These are phyloP conservation scores for Pachymerium ferrugineum DNA, from an alignment of 2,888 invertebrate species.

Conservation along the genomic window DNA sequence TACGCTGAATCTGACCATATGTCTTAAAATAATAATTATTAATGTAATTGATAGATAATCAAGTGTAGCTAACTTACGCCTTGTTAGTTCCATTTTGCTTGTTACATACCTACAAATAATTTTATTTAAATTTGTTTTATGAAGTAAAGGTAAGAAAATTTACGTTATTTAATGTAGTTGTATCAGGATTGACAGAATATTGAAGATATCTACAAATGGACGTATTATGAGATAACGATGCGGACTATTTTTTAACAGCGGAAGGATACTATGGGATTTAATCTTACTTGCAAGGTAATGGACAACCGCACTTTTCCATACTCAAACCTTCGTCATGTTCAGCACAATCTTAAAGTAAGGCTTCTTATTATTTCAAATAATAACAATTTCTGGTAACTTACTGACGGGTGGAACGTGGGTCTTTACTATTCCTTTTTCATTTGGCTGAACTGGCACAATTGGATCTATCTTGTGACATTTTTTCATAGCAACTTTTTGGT, in stretches of 20 bases:
- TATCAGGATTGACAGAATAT: not conserved
- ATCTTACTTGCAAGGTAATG: not conserved
- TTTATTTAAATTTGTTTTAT: too few relatives aligned
- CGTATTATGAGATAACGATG: not conserved
- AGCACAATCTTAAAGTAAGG: not conserved
- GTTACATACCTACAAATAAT: too few relatives aligned
- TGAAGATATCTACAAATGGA: not conserved
- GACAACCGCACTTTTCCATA: not conserved
- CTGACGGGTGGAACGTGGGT: not conserved
- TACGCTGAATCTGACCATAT: not conserved
- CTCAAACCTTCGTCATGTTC: not conserved
- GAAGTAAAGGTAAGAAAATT: too few relatives aligned
- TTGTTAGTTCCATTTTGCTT: too few relatives aligned
- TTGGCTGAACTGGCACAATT: not conserved
- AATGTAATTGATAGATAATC: not conserved
- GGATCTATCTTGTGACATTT: not conserved
- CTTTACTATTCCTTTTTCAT: not conserved
- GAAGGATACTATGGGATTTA: too few relatives aligned
- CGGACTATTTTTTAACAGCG: too few relatives aligned
- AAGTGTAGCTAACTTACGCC: too few relatives aligned
- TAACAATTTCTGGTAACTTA: too few relatives aligned
- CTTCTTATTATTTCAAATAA: too few relatives aligned
- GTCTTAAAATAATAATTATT: not conserved
- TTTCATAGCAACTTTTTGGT: not conserved
- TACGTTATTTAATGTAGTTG: not conserved